These are phyloP conservation scores for Harpagoxenus sublaevis DNA, from an alignment of 2,888 invertebrate species.

Conservation along the genomic window DNA sequence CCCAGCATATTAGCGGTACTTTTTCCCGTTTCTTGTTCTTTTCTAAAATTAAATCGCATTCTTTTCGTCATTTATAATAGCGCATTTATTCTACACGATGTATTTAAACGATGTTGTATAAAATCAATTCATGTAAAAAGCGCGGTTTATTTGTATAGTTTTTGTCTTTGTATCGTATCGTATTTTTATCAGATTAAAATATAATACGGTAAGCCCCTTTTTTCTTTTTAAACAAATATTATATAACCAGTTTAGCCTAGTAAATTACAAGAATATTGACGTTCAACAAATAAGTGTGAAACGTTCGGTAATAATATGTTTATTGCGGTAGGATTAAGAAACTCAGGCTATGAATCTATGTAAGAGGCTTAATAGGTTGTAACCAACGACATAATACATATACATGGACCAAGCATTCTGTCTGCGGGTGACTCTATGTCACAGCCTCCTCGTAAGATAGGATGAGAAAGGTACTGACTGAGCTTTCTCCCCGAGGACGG, in stretches of 20 bases:
- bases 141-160: not conserved
- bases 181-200: slow-evolving; percentile 8
- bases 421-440: not conserved
- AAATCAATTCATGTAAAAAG: not conserved
- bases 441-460: slow-evolving; percentile 1
- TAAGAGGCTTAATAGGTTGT: slow-evolving; percentile 37
- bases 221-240: not conserved
- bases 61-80: slow-evolving; percentile 6
- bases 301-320: not conserved
- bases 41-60: slow-evolving; percentile 30
- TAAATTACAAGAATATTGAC: not conserved
- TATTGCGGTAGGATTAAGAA: slow-evolving; percentile 1
- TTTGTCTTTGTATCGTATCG: not conserved
- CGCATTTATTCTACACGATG: not conserved
- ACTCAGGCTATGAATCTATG: slow-evolving; percentile 1
- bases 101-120: not conserved
- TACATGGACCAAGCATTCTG: slow-evolving; percentile 10
- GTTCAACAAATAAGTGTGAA: not conserved
- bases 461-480: slow-evolving; percentile 26
- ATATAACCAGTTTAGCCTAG: not conserved
- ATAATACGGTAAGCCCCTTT: not conserved
- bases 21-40: not conserved
- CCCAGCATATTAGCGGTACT: not conserved
- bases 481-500: slow-evolving; percentile 3
- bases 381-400: slow-evolving; percentile 5